Evolutionary conservation across 2,888 invertebrate species (phyloP), one percentile per base, ranked within the genome.

Genomic region (Galeruca laticollis): DNA sequence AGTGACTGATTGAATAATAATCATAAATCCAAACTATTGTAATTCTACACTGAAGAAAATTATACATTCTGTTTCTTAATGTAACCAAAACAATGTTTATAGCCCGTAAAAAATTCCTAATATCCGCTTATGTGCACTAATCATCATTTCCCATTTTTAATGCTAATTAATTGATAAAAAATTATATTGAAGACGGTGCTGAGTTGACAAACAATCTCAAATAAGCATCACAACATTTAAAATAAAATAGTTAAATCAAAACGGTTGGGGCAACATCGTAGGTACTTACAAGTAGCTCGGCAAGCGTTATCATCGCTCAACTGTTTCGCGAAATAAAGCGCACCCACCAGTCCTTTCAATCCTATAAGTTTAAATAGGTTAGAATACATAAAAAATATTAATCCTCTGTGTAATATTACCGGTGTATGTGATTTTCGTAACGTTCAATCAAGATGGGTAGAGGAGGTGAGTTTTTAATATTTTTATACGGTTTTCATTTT

Each of bases 131-230:
- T 54, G 54, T 13, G 15, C 54, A 26, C 4, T 26, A 21, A 15
- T 31, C 1, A 31, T 31, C 31, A 31, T 54, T 8, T 6, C n/a
- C 40, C 9, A 31, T 26, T 54, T 31, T 54, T 9, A 31, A 20
- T 11, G 9, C 21, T n/a, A 15, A 54, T 9, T n/a, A 54, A 11
- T 52, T 26, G 13, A 33, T 33, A 31, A 33, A 54, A 31, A 15
- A 54, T 6, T 11, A 15, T 31, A 40, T 40, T 40, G 11, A 54
- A 54, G 54, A 54, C 54, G 54, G 54, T 54, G 33, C 54, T 54
- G 54, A n/a, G 31, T 54, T 54, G 54, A 54, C 54, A 54, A 54
- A 54, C 54, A 54, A 54, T 54, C 31, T 54, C 54, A 54, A 31
- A 54, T 54, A 26, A 54, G n/a, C 54, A 54, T 54, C 54, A 26